Base-by-base conservation (phyloP, 2,113 vertebrate genomes). In the Leptobrachium ailaonicum region DNA sequence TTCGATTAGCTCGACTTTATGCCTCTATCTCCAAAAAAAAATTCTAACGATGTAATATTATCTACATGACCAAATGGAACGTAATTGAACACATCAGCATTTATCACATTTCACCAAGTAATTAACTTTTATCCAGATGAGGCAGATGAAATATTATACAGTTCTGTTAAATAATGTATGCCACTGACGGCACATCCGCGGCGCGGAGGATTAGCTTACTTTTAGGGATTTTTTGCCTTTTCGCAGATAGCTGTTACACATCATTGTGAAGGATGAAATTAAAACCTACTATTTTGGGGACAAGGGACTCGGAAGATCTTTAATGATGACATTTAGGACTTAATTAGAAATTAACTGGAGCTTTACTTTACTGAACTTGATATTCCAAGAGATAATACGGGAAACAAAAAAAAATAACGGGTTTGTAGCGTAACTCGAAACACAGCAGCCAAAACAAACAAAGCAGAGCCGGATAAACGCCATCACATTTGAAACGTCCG, bases 71-170 rank as follows among this genome's bases (percentile, higher is more conserved):
- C 78, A 80, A 80, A 80, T 80, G 78, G 78, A 80, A 66, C 45
- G 78, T 80, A 80, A 80, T 80, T 74, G 78, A 73, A 73, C 64
- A 67, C 78, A 43, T 53, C 45, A 13, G 50, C 62, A 80, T 80
- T 80, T 72, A 80, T 80, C 78, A 80, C 71, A 80, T 80, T 80
- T 80, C 78, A 80, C 78, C 78, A 73, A 80, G 78, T 80, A 80
- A 80, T 80, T 80, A 80, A 80, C 78, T 80, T 80, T 80, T 74
- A 80, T 73, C 78, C 78, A 74, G 78, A 80, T 78, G 76, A 78
- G 76, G 76, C 76, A 71, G 68, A 78, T 80, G 78, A 80, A 80
- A 80, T 80, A 80, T 80, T 74, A 80, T 73, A 80, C 78, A 74
- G 73, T 80, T 80, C 78, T 68, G 63, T 80, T 80, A 80, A 80